Evolutionary conservation across 2,797 vertebrate genomes (phyloP).

Genomic region (Helarctos malayanus): DNA sequence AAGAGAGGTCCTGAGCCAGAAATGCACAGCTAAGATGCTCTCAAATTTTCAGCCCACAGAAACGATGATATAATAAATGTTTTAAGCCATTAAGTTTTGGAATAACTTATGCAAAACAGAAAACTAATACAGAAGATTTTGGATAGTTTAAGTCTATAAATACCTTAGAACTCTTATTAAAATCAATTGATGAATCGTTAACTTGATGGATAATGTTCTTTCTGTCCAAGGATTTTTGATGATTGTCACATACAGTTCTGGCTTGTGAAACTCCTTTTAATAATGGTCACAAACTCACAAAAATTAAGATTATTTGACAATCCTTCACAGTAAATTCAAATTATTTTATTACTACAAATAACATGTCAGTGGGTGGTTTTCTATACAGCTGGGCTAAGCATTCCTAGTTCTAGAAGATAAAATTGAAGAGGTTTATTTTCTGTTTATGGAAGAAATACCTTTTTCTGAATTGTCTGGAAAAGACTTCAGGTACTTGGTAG

Average conservation of each 20-base stretch:
- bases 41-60: slow-evolving; percentile 1
- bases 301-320: slow-evolving; percentile 33
- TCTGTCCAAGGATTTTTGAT: slow-evolving; percentile 18
- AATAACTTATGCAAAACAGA: not conserved
- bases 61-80: slow-evolving; percentile 34
- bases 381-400: not conserved
- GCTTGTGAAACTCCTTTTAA: slow-evolving; percentile 1
- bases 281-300: slow-evolving; percentile 31
- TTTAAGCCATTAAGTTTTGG: slow-evolving; percentile 44
- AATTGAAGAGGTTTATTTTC: slow-evolving; percentile 33
- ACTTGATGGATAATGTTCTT: not conserved
- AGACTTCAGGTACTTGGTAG: not conserved
- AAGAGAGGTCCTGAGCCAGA: not conserved
- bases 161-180: slow-evolving; percentile 31
- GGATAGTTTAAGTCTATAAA: slow-evolving; percentile 20
- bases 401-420: slow-evolving; percentile 11
- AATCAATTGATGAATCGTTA: slow-evolving; percentile 35
- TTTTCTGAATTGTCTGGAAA: slow-evolving; percentile 36
- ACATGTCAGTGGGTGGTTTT: not conserved
- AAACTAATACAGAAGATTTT: slow-evolving; percentile 46
- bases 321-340: slow-evolving; percentile 14
- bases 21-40: slow-evolving; percentile 2
- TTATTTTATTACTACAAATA: slow-evolving; percentile 56
- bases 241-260: not conserved
- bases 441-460: slow-evolving; percentile 19